Conservation (phyloP, 2,888 invertebrate species). For the Pseudoips prasinana region DNA sequence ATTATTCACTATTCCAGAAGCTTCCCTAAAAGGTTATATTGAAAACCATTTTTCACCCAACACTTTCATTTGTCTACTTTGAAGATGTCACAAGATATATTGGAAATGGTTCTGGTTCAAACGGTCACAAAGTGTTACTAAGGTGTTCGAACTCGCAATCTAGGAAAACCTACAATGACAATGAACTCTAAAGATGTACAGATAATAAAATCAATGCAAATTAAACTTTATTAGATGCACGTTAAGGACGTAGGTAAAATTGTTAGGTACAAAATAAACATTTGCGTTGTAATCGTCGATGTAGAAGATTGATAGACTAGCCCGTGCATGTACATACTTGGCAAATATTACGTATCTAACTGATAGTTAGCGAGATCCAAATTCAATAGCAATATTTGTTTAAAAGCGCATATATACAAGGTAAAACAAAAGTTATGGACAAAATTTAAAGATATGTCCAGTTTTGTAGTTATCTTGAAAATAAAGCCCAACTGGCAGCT, state of each 20-base stretch:
- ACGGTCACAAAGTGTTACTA: slow-evolving; percentile 28
- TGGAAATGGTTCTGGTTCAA: slow-evolving; percentile 31
- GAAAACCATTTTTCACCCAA: slow-evolving; percentile 26
- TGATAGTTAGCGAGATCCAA: slow-evolving; percentile 24
- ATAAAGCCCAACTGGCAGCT: no score
- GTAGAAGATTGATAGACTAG: slow-evolving; percentile 51
- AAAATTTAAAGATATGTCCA: no score
- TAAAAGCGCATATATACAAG: not conserved
- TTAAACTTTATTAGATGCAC: slow-evolving; percentile 12
- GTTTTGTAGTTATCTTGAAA: no score
- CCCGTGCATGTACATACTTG: slow-evolving; percentile 49
- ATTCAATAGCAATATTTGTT: slow-evolving; percentile 14
- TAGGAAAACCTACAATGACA: slow-evolving; percentile 28
- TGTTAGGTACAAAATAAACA: slow-evolving; percentile 26
- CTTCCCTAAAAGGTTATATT: slow-evolving; percentile 14
- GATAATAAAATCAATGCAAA: slow-evolving; percentile 17
- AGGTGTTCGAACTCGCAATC: slow-evolving; percentile 32
- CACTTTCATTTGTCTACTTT: slow-evolving; percentile 25
- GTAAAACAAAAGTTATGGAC: no score
- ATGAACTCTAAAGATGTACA: slow-evolving; percentile 20
- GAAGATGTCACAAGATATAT: slow-evolving; percentile 27
- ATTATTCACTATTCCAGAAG: slow-evolving; percentile 8
- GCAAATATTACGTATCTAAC: slow-evolving; percentile 45
- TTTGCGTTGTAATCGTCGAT: slow-evolving; percentile 41
- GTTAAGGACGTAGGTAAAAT: slow-evolving; percentile 19